These are phyloP conservation scores for Phrixothrix hirtus DNA, from an alignment of 2,888 invertebrate species.

Conservation along the genomic window DNA sequence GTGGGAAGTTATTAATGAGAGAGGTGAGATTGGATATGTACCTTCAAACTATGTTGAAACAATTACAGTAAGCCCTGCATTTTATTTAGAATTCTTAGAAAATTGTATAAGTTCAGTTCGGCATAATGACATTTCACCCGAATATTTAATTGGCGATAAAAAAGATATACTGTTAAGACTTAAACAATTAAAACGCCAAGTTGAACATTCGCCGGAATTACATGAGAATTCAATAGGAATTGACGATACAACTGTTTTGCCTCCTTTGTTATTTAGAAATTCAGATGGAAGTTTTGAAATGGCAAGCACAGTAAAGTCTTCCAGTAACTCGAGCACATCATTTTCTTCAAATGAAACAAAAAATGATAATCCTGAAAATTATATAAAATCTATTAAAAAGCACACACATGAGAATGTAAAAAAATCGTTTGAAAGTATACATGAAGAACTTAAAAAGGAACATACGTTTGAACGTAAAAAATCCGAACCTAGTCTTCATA, in stretches of 20 bases:
- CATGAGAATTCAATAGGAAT: slow-evolving; percentile 43
- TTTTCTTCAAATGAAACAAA: slow-evolving; percentile 10
- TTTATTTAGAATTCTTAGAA: slow-evolving; percentile 71
- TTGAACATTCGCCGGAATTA: slow-evolving; percentile 55
- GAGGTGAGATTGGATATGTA: slow-evolving; percentile 82
- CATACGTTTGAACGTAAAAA: slow-evolving; percentile 43
- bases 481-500: slow-evolving; percentile 39
- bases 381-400: slow-evolving; percentile 43
- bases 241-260: slow-evolving; percentile 44
- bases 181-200: slow-evolving; percentile 67
- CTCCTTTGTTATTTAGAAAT: slow-evolving; percentile 48
- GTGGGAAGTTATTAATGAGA: slow-evolving; percentile 86
- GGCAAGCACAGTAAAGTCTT: slow-evolving; percentile 13
- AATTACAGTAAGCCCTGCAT: slow-evolving; percentile 74
- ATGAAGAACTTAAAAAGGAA: slow-evolving; percentile 46
- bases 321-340: slow-evolving; percentile 10
- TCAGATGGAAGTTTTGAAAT: slow-evolving; percentile 48
- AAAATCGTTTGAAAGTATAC: slow-evolving; percentile 47
- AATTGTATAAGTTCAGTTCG: slow-evolving; percentile 64
- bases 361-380: slow-evolving; percentile 9
- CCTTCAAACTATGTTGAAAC: slow-evolving; percentile 85
- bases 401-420: slow-evolving; percentile 40
- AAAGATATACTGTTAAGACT: slow-evolving; percentile 66
- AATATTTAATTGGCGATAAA: slow-evolving; percentile 55
- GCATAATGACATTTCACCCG: slow-evolving; percentile 40